Base-by-base conservation (phyloP, 2,113 vertebrate genomes). In the Planiliza haematocheilus region DNA sequence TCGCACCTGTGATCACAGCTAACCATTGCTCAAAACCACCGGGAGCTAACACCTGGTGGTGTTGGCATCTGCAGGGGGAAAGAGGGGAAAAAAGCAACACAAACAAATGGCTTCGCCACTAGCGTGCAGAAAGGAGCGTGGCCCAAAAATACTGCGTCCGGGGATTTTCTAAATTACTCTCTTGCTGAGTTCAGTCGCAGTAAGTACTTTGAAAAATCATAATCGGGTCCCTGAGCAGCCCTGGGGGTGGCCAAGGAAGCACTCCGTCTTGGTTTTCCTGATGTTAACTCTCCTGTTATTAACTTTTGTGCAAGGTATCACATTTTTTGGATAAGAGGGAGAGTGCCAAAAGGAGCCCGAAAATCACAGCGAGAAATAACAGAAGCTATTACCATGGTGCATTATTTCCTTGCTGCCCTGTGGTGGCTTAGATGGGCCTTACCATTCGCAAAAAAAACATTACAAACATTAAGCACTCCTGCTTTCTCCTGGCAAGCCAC, bases 241-340 rank as follows among this genome's bases (percentile, higher is more conserved):
- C 67, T 20, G 49, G 43, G 65, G 83, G 77, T 59, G 67, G 84
- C 46, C 3, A 13, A 38, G 20, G 61, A 79, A 64, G 51, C 68
- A 42, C 69, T 90, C 69, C 7, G 36, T 89, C 84, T 83, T 80
- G 56, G 58, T 85, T 84, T 81, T 24, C 77, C 59, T 84, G 81
- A 85, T 84, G 61, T 65, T 89, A 86, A 86, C 89, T 69, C 78
- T 79, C 77, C 55, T 55, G 45, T 89, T 90, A 89, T 90, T 79
- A 85, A 82, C 83, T 89, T 87, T 84, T 68, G 80, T 74, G 84
- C 66, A 77, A 84, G 62, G 71, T 90, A 78, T 86, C 57, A 43
- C 71, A 65, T 81, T 83, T 79, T 86, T 53, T 13, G 57, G 49
- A 74, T 24, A 20, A 55, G 82, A 59, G 46, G 20, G 50, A 62